Evolutionary conservation across 1,140 invertebrate genomes (phyloP), one percentile per base, ranked within the genome.

Genomic region (Harlomillsia oculata): DNA sequence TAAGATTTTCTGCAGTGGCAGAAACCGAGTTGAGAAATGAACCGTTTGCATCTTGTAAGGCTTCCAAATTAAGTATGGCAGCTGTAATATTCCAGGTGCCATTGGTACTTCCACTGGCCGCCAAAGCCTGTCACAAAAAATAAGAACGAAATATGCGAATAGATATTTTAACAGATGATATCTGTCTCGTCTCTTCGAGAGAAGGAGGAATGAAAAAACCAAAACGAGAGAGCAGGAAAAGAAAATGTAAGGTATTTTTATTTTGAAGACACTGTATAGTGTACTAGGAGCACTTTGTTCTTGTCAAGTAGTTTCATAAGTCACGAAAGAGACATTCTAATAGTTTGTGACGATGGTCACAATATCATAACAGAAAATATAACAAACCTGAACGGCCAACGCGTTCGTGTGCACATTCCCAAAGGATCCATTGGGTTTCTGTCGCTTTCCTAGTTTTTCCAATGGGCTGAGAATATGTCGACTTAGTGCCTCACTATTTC

Each of bases 341-440:
- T n/a, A n/a, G n/a, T n/a, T n/a, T n/a, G n/a, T n/a, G n/a, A n/a
- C n/a, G n/a, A n/a, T n/a, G n/a, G n/a, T n/a, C n/a, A n/a, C n/a
- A n/a, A n/a, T n/a, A n/a, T n/a, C n/a, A n/a, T n/a, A n/a, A n/a
- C n/a, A n/a, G n/a, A n/a, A n/a, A n/a, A n/a, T n/a, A n/a, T n/a
- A n/a, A n/a, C 48, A 51, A 59, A 77, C 81, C 72, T 87, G 83
- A 71, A 89, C 81, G 49, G 84, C 85, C 26, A 89, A 67, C 0
- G 85, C 83, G 0, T 86, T 89, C 20, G 83, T 83, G 37, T 82
- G 81, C n/a, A 89, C 68, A 49, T 83, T 85, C 0, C 85, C 86
- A 67, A 89, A 89, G 66, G 84, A 82, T 11, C 87, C 87, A 56
- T 87, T 85, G 1, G 78, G 72, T 64, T 81, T 77, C 69, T 90